Evolutionary conservation across 2,113 vertebrate genomes (phyloP).

Genomic region (Desmodus rotundus): DNA sequence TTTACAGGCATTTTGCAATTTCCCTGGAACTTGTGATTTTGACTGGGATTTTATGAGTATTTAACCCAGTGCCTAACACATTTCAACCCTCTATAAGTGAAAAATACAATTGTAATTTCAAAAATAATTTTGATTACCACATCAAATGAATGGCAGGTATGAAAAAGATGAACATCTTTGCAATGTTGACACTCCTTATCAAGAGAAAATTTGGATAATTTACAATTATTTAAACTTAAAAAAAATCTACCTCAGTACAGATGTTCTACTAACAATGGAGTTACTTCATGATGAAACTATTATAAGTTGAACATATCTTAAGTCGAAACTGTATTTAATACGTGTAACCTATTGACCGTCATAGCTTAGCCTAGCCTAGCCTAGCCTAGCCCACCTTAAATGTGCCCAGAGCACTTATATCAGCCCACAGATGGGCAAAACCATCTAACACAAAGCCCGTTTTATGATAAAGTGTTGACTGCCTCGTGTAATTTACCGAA

Average conservation of each 20-base stretch:
- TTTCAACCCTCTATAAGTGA: neutral
- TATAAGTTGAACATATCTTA: neutral
- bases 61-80: neutral
- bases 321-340: neutral
- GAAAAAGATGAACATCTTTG: neutral
- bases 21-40: slow-evolving; percentile 22
- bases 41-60: slow-evolving; percentile 16
- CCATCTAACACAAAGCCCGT: neutral
- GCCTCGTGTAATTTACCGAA: neutral
- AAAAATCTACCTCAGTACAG: neutral
- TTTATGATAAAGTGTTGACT: neutral
- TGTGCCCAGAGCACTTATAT: neutral
- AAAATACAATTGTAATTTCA: neutral
- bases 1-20: slow-evolving; percentile 45
- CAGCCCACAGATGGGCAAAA: neutral
- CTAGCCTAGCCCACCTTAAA: neutral
- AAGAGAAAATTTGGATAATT: neutral
- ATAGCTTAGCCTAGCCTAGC: neutral
- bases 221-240: neutral
- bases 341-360: neutral
- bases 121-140: neutral
- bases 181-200: neutral
- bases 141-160: neutral
- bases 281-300: neutral
- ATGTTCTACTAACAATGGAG: neutral